Conservation (phyloP, 2,888 invertebrate species). For the Stegana nigrithorax region DNA sequence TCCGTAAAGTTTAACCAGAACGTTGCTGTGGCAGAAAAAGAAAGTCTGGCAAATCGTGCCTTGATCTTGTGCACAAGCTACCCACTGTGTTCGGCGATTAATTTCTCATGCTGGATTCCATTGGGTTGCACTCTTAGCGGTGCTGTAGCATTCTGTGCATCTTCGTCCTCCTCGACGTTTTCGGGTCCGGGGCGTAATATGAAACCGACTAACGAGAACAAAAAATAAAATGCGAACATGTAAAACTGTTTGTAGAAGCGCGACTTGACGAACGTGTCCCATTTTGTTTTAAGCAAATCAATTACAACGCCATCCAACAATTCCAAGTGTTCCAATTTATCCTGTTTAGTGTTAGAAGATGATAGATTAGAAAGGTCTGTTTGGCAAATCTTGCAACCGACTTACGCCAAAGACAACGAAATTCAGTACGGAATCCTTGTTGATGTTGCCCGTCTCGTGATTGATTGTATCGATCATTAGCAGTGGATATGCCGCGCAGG, state of each 20-base stretch:
- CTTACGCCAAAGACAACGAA: slow-evolving; percentile 95
- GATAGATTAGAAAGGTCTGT: background rate
- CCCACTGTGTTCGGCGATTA: slow-evolving; percentile 53
- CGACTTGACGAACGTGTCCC: slow-evolving; percentile 96
- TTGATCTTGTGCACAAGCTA: background rate
- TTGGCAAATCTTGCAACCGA: background rate
- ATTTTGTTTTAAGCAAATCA: slow-evolving; percentile 94
- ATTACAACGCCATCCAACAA: slow-evolving; percentile 94
- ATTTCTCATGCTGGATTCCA: slow-evolving; percentile 37
- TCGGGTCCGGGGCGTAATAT: slow-evolving; percentile 88
- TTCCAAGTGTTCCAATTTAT: slow-evolving; percentile 93
- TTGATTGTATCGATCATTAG: slow-evolving; percentile 96
- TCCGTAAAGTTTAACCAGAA: slow-evolving; percentile 67
- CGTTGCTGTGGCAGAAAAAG: slow-evolving; percentile 50
- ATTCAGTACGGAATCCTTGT: slow-evolving; percentile 93
- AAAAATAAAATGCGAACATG: slow-evolving; percentile 89
- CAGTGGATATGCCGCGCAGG: slow-evolving; percentile 96
- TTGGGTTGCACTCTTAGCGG: slow-evolving; percentile 8
- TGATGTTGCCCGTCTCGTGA: slow-evolving; percentile 89
- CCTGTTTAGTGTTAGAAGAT: too few relatives aligned
- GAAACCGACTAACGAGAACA: slow-evolving; percentile 89
- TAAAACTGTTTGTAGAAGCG: slow-evolving; percentile 95
- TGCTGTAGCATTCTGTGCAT: slow-evolving; percentile 35
- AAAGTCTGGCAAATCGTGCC: background rate
- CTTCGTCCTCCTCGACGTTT: slow-evolving; percentile 57